Evolutionary conservation across 2,113 vertebrate species (phyloP).

Genomic region (Sarotherodon lohbergeri): DNA sequence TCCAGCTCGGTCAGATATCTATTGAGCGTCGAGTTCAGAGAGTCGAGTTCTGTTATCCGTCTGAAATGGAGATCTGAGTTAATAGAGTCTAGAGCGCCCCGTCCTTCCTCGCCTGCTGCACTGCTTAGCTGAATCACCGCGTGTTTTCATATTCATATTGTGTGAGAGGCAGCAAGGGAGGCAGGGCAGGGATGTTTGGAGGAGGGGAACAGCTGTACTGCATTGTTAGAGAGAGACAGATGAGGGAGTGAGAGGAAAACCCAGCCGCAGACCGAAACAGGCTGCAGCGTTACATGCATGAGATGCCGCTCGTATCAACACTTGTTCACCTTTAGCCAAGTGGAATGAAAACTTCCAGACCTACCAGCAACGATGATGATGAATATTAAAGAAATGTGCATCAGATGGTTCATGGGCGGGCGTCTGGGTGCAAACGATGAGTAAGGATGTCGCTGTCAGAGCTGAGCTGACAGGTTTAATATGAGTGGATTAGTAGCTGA

Average conservation of each 20-base stretch:
- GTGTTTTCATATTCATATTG: conserved; percentile 19
- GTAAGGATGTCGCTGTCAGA: neutral
- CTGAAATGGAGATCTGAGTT: conserved; percentile 19
- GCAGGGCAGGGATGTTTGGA: neutral
- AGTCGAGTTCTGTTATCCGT: neutral
- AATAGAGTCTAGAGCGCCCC: conserved; percentile 6
- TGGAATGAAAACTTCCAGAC: neutral
- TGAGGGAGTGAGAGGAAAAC: neutral
- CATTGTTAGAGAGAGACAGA: conserved; percentile 17
- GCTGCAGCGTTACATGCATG: neutral
- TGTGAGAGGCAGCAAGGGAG: neutral
- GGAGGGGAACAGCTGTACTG: conserved; percentile 29
- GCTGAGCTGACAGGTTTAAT: neutral
- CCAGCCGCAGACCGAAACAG: neutral
- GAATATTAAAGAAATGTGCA: neutral
- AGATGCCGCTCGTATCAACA: neutral
- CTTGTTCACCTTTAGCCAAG: neutral
- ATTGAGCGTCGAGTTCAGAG: neutral
- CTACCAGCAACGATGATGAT: neutral
- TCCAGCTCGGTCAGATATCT: neutral
- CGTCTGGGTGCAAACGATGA: neutral
- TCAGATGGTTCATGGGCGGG: neutral
- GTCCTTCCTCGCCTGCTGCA: neutral
- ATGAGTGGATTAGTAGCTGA: neutral
- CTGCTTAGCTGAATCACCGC: neutral